Percentiles rank a stretch among this genome's conserved stretches.
These are phyloP conservation scores for Sinelater perroti DNA, from an alignment of 2,888 invertebrate genomes.

Conservation along the genomic window DNA sequence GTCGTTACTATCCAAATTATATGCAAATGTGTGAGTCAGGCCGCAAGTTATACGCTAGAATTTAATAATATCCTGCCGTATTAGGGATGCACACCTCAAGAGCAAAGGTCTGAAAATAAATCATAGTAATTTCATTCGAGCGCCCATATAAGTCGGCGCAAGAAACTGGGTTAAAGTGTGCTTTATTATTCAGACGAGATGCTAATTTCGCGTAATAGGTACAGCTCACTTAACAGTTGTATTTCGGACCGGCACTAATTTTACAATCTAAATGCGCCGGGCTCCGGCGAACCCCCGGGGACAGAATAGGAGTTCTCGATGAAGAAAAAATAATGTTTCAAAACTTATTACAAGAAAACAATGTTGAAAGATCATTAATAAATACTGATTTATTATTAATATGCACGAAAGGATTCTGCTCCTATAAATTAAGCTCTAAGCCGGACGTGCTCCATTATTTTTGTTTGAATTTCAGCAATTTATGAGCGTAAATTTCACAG, in stretches of 20 bases:
- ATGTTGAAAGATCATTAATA: constrained; percentile 35
- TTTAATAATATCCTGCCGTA: constrained; percentile 32
- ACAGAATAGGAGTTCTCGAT: constrained; percentile 14
- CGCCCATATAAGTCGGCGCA: constrained; percentile 22
- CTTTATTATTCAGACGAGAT: constrained; percentile 30
- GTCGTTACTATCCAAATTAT: constrained; percentile 20
- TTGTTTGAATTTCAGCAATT: too few relatives aligned
- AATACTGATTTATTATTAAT: constrained; percentile 29
- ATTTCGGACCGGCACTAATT: constrained; percentile 10
- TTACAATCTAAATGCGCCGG: neutral
- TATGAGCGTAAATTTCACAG: too few relatives aligned
- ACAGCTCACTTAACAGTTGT: constrained; percentile 16
- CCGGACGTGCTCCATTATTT: constrained; percentile 1
- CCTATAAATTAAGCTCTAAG: constrained; percentile 26
- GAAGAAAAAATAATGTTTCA: constrained; percentile 23
- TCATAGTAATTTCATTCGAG: constrained; percentile 29
- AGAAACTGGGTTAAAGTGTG: constrained; percentile 29
- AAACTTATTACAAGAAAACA: constrained; percentile 28
- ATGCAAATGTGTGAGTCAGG: constrained; percentile 29
- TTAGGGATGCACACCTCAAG: constrained; percentile 25
- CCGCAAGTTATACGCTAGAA: constrained; percentile 19
- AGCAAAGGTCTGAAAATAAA: constrained; percentile 28
- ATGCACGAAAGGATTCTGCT: constrained; percentile 26
- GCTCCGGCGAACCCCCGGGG: constrained; percentile 4
- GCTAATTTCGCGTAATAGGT: constrained; percentile 25